Conservation (phyloP, 2,113 vertebrate species). For the Butorides virescens region DNA sequence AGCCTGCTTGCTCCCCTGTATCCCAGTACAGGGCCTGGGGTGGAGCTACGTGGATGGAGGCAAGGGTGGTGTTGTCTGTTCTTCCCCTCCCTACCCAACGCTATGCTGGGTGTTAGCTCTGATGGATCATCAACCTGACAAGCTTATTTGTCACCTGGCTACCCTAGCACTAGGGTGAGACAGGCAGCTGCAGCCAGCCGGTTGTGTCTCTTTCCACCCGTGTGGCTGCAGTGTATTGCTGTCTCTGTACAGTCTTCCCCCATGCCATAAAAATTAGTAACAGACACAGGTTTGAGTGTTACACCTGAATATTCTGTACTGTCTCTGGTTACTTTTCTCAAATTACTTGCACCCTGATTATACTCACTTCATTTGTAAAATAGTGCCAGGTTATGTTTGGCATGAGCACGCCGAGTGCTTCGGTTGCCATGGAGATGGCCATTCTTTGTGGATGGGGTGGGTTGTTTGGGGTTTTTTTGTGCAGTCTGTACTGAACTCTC, state of each 20-base stretch:
- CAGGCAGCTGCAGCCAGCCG: not conserved
- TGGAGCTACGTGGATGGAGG: not conserved
- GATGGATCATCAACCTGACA: not conserved
- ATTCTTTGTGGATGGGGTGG: not conserved
- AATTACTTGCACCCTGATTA: not conserved
- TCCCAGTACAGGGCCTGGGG: not conserved
- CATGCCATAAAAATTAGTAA: not conserved
- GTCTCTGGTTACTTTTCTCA: not conserved
- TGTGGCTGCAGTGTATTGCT: not conserved
- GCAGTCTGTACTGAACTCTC: not conserved
- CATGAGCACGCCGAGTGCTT: not conserved
- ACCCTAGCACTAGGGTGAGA: not conserved
- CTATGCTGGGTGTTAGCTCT: not conserved
- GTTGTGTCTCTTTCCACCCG: accelerated
- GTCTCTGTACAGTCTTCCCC: not conserved
- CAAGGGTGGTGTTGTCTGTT: not conserved
- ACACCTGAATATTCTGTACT: not conserved
- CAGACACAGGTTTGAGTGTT: not conserved
- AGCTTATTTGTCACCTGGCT: not conserved
- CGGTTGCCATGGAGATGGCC: not conserved
- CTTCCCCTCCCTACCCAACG: not conserved
- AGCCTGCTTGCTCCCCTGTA: not conserved
- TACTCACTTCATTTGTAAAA: not conserved
- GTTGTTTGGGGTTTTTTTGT: not conserved
- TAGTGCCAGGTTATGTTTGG: not conserved